Evolutionary conservation across 2,888 invertebrate genomes (phyloP), one percentile per base, ranked within the genome.

Genomic region (Linnaemya vulpina): DNA sequence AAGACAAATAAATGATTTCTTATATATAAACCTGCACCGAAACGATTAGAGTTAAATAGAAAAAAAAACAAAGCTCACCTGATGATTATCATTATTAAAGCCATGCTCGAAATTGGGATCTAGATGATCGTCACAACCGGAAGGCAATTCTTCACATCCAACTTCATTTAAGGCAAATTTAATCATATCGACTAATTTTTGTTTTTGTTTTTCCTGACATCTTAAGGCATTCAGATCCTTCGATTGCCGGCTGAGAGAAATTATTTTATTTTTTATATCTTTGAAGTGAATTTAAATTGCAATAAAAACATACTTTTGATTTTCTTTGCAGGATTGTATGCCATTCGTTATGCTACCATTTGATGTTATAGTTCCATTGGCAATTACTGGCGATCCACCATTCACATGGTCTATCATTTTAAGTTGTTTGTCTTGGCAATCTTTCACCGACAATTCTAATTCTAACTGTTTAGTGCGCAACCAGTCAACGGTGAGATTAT

Each of bases 401-500:
- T 91, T 91, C 8, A 90, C 89, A 86, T 92, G 91, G 68, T 94
- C 94, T 87, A 94, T 94, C 86, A 95, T 91, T 83, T 94, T 94
- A 0, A 93, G 91, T 88, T 95, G 94, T 88, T 95, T 95, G 89
- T 96, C 96, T 90, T 97, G 95, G 85, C 95, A 95, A 78, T 96
- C 96, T 90, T 95, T 96, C 53, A 97, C 93, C n/a, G 95, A 94
- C n/a, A 88, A 93, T 92, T 97, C 97, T 86, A 97, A 92, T 88
- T 97, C 97, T 17, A 94, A 94, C 75, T 97, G 93, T 90, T 96
- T 96, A 87, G 95, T 96, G 89, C 97, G 95, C 78, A 98, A 93
- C 96, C 96, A 96, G 89, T 98, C 98, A 51, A 97, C 96, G 0
- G 98, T 98, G 40, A 98, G 94, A 92, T 98, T 98, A 92, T 98